Conservation (phyloP, 2,888 invertebrate genomes). For the Corbicula japonica region DNA sequence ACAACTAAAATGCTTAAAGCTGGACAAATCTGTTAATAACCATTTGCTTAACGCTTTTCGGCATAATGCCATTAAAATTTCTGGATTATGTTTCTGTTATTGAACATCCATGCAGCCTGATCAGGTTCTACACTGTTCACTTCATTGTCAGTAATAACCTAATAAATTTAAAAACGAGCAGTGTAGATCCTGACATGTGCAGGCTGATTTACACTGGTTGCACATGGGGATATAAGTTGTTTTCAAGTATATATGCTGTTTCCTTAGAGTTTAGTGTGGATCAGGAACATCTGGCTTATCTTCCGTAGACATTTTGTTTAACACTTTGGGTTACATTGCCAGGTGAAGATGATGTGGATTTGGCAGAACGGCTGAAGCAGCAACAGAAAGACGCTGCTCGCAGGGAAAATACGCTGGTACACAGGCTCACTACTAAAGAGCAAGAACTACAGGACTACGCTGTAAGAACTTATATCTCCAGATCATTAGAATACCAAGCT, state of each 20-base stretch:
- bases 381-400: constrained; percentile 95
- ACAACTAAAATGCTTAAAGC: too few species aligned
- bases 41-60: too few species aligned
- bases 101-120: too few species aligned
- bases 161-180: too few species aligned
- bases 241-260: neutral
- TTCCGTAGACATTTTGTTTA: neutral
- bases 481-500: too few species aligned
- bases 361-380: constrained; percentile 93
- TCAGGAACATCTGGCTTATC: neutral
- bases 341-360: constrained; percentile 87
- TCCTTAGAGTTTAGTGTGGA: neutral
- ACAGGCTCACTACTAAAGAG: constrained; percentile 97
- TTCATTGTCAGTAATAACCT: too few species aligned
- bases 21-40: too few species aligned
- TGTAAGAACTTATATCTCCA: too few species aligned
- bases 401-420: constrained; percentile 96
- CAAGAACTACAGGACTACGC: constrained; percentile 98
- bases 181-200: neutral
- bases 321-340: too few species aligned
- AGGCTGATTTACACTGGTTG: neutral
- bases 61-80: too few species aligned
- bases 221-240: neutral
- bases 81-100: too few species aligned
- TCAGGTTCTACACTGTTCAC: too few species aligned